Percentiles rank a stretch among this genome's conserved stretches.
phyloP scores from a whole-genome alignment of 2,888 invertebrate species.

The Parnassius apollo region DNA sequence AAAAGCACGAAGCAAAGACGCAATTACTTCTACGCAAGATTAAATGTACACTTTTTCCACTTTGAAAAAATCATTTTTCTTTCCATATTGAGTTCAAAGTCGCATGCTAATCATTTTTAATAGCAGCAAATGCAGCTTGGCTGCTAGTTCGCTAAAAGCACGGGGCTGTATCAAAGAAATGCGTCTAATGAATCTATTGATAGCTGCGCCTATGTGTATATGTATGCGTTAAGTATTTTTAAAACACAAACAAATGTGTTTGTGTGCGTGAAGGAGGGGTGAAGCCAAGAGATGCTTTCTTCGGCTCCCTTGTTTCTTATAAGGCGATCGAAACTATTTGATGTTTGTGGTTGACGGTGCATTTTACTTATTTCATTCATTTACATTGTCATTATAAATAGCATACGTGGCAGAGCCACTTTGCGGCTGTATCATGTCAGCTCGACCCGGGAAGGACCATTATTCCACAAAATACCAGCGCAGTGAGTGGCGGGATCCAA shows the following conservation, averaged over 20 bases:
- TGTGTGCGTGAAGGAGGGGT: slow-evolving; percentile 70
- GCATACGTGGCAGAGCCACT: too few species aligned
- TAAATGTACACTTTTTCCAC: slow-evolving; percentile 31
- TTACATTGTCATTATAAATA: too few species aligned
- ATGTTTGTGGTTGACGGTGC: slow-evolving; percentile 35
- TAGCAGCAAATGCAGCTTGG: slow-evolving; percentile 41
- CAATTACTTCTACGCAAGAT: slow-evolving; percentile 66
- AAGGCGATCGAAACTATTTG: slow-evolving; percentile 45
- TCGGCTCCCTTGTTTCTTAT: slow-evolving; percentile 76
- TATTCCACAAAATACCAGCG: too few species aligned
- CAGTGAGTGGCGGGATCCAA: too few species aligned
- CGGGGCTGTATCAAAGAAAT: slow-evolving; percentile 74
- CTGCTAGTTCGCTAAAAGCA: slow-evolving; percentile 67
- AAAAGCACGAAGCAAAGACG: slow-evolving; percentile 71
- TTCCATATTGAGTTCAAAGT: slow-evolving; percentile 42
- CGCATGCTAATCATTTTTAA: slow-evolving; percentile 26
- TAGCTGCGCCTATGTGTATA: slow-evolving; percentile 63
- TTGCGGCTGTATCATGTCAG: too few species aligned
- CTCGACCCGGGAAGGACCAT: too few species aligned
- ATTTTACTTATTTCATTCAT: too few species aligned
- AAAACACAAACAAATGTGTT: slow-evolving; percentile 50
- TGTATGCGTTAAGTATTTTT: slow-evolving; percentile 65
- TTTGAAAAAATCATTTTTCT: slow-evolving; percentile 21
- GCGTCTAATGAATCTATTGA: slow-evolving; percentile 79
- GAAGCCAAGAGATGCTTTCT: slow-evolving; percentile 77